Conservation (phyloP, 1,140 invertebrate genomes). For the Ruditapes philippinarum region DNA sequence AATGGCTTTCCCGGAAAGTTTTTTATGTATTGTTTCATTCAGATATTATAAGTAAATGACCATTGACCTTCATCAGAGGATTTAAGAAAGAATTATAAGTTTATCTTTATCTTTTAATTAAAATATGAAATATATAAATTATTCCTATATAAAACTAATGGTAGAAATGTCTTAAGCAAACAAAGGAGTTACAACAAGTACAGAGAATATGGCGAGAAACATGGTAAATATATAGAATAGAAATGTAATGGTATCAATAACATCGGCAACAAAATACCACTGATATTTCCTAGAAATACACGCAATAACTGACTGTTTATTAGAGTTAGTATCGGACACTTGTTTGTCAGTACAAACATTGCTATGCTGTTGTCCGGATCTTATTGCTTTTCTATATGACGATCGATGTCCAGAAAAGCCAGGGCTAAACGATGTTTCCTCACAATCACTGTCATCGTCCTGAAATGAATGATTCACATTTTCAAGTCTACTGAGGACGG, state of each 20-base stretch:
- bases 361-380: not conserved
- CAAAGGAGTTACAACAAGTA: constrained; percentile 79
- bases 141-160: no score
- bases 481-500: not conserved
- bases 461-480: constrained; percentile 31
- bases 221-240: constrained; percentile 78
- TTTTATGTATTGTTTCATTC: no score
- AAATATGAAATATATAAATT: no score
- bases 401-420: constrained; percentile 27
- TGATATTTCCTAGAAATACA: constrained; percentile 68
- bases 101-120: no score
- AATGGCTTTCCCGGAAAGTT: no score
- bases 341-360: not conserved
- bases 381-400: constrained; percentile 33
- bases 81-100: no score
- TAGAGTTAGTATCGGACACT: not conserved
- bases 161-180: constrained; percentile 34
- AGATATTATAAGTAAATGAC: no score
- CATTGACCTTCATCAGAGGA: no score
- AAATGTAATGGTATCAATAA: constrained; percentile 78
- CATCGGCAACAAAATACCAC: constrained; percentile 83
- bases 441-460: constrained; percentile 24
- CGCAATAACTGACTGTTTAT: constrained; percentile 12
- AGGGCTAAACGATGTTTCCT: not conserved
- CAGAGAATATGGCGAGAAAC: constrained; percentile 75